Base-by-base conservation (phyloP, 2,888 invertebrate genomes). In the Masnerella sp. region DNA sequence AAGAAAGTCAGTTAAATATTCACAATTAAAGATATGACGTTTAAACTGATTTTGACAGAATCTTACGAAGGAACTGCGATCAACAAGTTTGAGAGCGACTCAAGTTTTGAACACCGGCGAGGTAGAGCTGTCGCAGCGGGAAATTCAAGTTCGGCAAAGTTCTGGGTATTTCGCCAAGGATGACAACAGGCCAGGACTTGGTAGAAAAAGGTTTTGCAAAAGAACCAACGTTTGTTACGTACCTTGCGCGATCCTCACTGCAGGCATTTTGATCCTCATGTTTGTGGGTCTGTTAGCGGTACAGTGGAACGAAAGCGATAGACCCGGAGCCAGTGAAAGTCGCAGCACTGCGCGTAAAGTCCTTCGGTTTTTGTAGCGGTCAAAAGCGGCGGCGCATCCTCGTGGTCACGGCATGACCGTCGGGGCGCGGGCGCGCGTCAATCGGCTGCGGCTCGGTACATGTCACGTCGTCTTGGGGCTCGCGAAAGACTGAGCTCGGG, bases 211-310 rank as follows among this genome's bases (percentile, higher is more conserved):
- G n/a, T n/a, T n/a, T n/a, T n/a, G n/a, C 22, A 22, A 22, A 22
- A 22, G 4, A 22, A n/a, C 11, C 11, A 1, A 12, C 5, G 18
- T 22, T 7, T 3, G 17, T 22, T 28, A 88, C 92, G 92, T 91
- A 96, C 96, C 96, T 95, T 96, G 96, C 91, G 96, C 95, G 92
- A 96, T 96, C 91, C 96, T 93, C 91, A 96, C 95, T 89, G 96
- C 96, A 90, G 96, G 96, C 96, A 96, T 96, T 93, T 96, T 96
- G 91, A 96, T 96, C 95, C 96, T 94, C 96, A 96, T 96, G 92
- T 93, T 96, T 94, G 79, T 84, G 81, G 72, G 74, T 81, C 40
- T 74, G 17, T 22, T n/a, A 40, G 30, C n/a, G 5, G 25, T 36
- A 54, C 64, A 70, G 67, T 38, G 52, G 36, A 2, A 8, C 42